A percentile compares a stretch with the other conserved stretches of the same genome.
These are phyloP conservation scores for Seira musarum DNA, from an alignment of 2,888 invertebrate species.

Conservation along the genomic window DNA sequence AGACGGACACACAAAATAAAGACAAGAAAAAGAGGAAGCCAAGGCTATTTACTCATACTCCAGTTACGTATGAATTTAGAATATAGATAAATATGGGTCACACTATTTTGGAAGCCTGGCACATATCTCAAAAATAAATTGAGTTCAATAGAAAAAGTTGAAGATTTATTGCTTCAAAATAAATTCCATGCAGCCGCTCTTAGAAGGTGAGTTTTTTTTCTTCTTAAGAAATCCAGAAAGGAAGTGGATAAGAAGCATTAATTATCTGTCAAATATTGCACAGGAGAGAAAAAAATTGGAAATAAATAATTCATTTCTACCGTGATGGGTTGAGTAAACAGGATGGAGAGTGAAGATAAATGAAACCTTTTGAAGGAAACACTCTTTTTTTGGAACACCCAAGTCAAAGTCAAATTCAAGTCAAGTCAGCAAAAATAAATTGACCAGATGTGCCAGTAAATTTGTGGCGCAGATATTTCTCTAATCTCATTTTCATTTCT, in stretches of 20 bases:
- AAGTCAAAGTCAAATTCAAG: too few relatives aligned
- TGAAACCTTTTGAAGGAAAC: slow-evolving; percentile 30
- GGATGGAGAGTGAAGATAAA: slow-evolving; percentile 1
- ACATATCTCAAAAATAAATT: not conserved
- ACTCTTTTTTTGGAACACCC: slow-evolving; percentile 16
- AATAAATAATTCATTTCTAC: slow-evolving; percentile 6
- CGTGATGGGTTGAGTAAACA: slow-evolving; percentile 8
- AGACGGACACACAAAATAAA: too few relatives aligned
- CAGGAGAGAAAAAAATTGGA: not conserved
- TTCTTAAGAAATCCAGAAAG: not conserved
- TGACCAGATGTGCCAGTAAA: slow-evolving; percentile 2
- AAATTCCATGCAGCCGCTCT: not conserved
- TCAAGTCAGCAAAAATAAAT: slow-evolving; percentile 22
- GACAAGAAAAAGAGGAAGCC: too few relatives aligned
- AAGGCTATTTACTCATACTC: too few relatives aligned
- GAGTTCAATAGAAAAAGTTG: not conserved
- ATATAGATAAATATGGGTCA: too few relatives aligned
- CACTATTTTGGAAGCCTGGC: too few relatives aligned
- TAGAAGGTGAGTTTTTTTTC: not conserved
- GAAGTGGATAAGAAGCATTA: not conserved
- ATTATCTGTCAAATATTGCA: not conserved
- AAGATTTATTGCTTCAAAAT: not conserved
- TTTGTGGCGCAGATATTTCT: too few relatives aligned
- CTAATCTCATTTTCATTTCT: slow-evolving; percentile 4
- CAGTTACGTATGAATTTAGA: too few relatives aligned